These are phyloP conservation scores for Psettodes erumei DNA, from an alignment of 2,113 vertebrate species.

Conservation along the genomic window DNA sequence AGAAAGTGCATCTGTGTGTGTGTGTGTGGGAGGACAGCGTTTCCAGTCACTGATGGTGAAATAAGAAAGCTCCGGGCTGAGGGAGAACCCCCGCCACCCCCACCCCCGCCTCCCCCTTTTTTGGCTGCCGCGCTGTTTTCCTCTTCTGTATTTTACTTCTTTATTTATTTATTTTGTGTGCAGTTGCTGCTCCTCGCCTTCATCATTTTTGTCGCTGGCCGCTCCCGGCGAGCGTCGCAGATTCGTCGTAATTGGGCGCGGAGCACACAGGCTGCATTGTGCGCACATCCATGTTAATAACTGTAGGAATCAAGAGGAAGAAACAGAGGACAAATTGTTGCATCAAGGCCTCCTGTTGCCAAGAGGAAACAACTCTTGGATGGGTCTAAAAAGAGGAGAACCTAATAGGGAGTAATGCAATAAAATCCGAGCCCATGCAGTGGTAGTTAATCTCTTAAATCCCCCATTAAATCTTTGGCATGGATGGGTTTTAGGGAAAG, in stretches of 20 bases:
- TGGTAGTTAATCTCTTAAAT: conserved; percentile 77
- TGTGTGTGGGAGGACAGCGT: conserved; percentile 11
- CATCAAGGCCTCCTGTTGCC: conserved; percentile 24
- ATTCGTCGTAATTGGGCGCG: conserved; percentile 1
- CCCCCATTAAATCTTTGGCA: conserved; percentile 73
- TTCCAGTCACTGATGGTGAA: conserved; percentile 38
- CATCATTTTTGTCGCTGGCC: conserved; percentile 25
- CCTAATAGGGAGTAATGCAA: conserved; percentile 72
- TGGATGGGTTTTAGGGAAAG: conserved; percentile 66
- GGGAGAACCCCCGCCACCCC: background rate
- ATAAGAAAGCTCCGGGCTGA: background rate
- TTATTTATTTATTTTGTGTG: background rate
- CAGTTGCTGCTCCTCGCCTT: conserved; percentile 33
- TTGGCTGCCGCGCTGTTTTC: background rate
- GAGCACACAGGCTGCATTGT: conserved; percentile 45
- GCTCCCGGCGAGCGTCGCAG: conserved; percentile 27
- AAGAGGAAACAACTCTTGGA: conserved; percentile 59
- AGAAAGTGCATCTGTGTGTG: background rate
- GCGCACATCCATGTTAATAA: conserved; percentile 15
- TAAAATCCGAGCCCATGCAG: conserved; percentile 67
- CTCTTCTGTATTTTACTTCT: background rate
- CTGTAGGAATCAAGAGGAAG: background rate
- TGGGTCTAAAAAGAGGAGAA: conserved; percentile 61
- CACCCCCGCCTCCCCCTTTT: background rate
- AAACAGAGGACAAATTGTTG: conserved; percentile 48